These are phyloP conservation scores for Chelonia mydas DNA, from an alignment of 2,797 vertebrate genomes.

Conservation along the genomic window DNA sequence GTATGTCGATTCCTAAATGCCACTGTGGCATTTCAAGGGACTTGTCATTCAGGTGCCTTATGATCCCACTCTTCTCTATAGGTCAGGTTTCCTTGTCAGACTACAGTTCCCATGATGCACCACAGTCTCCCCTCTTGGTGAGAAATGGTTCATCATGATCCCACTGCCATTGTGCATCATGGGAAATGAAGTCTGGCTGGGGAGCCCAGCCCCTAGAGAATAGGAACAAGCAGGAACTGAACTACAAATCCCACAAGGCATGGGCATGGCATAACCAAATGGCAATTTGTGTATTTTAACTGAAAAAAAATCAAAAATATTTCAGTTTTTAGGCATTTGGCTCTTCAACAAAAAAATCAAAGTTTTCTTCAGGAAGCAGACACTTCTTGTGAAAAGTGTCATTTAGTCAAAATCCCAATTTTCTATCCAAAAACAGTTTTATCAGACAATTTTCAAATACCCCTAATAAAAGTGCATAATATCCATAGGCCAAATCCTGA, in stretches of 20 bases:
- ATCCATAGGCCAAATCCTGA: background rate
- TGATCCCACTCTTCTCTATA: background rate
- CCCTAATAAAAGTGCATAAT: background rate
- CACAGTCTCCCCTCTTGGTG: background rate
- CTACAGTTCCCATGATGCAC: background rate
- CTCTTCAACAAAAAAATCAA: background rate
- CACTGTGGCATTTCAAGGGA: slow-evolving; percentile 20
- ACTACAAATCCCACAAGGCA: background rate
- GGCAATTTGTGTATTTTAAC: background rate
- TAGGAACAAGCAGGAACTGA: background rate
- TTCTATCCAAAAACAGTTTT: background rate
- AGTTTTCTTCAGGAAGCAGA: background rate
- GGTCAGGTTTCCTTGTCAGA: background rate
- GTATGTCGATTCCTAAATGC: background rate
- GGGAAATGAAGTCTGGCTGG: background rate
- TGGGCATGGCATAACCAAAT: background rate
- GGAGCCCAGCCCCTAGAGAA: background rate
- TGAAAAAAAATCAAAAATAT: background rate
- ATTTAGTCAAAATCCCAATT: background rate
- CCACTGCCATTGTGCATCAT: background rate
- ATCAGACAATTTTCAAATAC: background rate
- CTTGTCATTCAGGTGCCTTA: background rate
- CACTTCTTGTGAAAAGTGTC: background rate
- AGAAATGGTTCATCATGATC: background rate
- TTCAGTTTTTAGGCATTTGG: background rate